phyloP scores from a whole-genome alignment of 2,113 vertebrate genomes.

The Ctenodactylus gundi region DNA sequence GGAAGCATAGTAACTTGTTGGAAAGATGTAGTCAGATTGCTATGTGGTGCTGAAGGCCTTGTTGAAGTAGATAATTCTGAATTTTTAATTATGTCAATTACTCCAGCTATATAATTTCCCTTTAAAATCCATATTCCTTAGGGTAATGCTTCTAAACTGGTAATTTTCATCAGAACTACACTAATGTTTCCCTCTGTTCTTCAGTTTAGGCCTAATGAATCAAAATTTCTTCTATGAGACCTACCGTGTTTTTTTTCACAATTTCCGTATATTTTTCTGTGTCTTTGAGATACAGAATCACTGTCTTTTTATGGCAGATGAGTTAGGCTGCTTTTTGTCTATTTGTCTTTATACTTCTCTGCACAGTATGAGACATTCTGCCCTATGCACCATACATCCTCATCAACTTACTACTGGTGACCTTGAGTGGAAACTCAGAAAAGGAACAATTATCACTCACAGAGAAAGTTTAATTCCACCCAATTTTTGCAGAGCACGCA shows the following conservation, averaged over 20 bases:
- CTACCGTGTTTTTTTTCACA: background rate
- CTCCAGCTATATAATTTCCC: background rate
- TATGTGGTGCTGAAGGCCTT: background rate
- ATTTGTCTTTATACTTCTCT: background rate
- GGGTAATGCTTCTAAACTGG: background rate
- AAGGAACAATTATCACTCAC: background rate
- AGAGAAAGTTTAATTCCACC: background rate
- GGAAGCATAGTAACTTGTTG: background rate
- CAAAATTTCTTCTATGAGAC: background rate
- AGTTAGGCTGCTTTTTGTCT: background rate
- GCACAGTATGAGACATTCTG: background rate
- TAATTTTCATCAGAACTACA: background rate
- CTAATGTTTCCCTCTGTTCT: background rate
- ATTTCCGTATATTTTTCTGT: background rate
- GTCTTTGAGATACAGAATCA: background rate
- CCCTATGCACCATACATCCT: background rate
- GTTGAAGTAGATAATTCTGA: background rate
- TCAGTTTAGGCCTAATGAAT: background rate
- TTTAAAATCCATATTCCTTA: slow-evolving; percentile 6
- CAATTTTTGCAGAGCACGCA: background rate
- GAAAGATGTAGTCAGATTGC: background rate
- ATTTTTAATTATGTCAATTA: slow-evolving; percentile 6
- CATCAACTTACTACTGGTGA: background rate
- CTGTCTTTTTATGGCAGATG: background rate
- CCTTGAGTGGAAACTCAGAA: background rate